Evolutionary conservation across 1,140 invertebrate species (phyloP).

Genomic region (Colletes gigas): DNA sequence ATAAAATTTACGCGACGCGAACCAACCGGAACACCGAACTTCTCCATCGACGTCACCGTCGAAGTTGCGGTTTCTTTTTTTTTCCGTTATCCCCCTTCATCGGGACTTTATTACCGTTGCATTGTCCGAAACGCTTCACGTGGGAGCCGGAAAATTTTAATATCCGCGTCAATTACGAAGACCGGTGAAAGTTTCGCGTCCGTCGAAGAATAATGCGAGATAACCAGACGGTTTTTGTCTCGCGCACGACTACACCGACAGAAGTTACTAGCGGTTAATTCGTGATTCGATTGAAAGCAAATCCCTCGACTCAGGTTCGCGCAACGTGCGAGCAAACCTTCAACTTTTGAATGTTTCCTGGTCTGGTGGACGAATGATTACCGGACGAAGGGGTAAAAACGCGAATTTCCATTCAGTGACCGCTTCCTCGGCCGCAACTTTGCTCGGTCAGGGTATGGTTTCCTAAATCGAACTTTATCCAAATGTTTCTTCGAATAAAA

Average conservation of each 20-base stretch:
- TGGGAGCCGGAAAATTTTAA: constrained; percentile 22
- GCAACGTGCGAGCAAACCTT: not conserved
- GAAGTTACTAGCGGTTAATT: constrained; percentile 14
- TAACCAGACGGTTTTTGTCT: constrained; percentile 20
- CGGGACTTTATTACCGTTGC: not conserved
- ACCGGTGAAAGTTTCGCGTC: constrained; percentile 7
- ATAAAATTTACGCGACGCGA: not conserved
- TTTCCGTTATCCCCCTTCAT: not conserved
- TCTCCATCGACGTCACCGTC: constrained; percentile 1
- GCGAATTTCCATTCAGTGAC: constrained; percentile 17
- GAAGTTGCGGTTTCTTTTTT: constrained; percentile 13
- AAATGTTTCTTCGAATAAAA: too few relatives aligned
- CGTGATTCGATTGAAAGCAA: constrained; percentile 43
- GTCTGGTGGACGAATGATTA: constrained; percentile 2
- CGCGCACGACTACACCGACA: not conserved
- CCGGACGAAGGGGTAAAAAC: not conserved
- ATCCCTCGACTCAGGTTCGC: constrained; percentile 4
- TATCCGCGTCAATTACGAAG: constrained; percentile 29
- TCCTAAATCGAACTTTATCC: too few relatives aligned
- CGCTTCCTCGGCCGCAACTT: constrained; percentile 15
- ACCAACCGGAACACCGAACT: not conserved
- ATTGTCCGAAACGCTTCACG: constrained; percentile 12
- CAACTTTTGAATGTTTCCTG: constrained; percentile 32
- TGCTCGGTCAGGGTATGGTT: too few relatives aligned
- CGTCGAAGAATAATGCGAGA: constrained; percentile 1